These are phyloP conservation scores for Cydia strobilella DNA, from an alignment of 1,140 invertebrate genomes.

Conservation along the genomic window DNA sequence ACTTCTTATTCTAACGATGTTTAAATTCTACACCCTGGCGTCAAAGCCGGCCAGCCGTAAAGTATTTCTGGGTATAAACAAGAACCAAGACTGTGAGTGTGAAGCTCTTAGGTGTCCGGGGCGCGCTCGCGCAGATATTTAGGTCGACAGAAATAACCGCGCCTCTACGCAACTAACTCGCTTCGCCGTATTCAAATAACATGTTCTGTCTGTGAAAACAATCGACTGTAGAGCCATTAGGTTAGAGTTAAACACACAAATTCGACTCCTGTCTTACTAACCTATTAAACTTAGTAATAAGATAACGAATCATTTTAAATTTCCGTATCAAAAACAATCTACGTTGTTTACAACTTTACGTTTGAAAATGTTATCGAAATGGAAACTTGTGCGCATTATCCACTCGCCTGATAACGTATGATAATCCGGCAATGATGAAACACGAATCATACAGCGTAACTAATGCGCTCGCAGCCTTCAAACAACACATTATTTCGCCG, in stretches of 20 bases:
- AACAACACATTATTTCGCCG: slow-evolving; percentile 8
- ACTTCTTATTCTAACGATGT: not conserved
- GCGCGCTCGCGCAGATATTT: slow-evolving; percentile 68
- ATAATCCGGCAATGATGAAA: slow-evolving; percentile 29
- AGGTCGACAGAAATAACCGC: slow-evolving; percentile 74
- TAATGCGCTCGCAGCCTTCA: slow-evolving; percentile 6
- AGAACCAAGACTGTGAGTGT: slow-evolving; percentile 40
- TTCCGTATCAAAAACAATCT: not conserved
- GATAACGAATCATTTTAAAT: slow-evolving; percentile 13
- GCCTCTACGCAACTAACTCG: slow-evolving; percentile 39
- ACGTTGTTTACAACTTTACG: slow-evolving; percentile 30
- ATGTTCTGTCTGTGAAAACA: slow-evolving; percentile 26
- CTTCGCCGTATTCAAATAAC: slow-evolving; percentile 18
- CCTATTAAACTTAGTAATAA: slow-evolving; percentile 24
- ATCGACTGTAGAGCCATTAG: not conserved
- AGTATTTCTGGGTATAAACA: slow-evolving; percentile 44
- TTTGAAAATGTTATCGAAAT: slow-evolving; percentile 21
- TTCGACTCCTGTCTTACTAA: not conserved
- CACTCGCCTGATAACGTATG: slow-evolving; percentile 18
- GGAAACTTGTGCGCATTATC: slow-evolving; percentile 30
- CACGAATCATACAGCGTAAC: slow-evolving; percentile 28
- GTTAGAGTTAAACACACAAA: slow-evolving; percentile 3
- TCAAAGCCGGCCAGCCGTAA: slow-evolving; percentile 31
- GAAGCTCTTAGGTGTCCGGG: slow-evolving; percentile 39
- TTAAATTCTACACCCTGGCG: not conserved